Base-by-base conservation (phyloP, 2,797 vertebrate species). In the Myiotriccus ornatus region DNA sequence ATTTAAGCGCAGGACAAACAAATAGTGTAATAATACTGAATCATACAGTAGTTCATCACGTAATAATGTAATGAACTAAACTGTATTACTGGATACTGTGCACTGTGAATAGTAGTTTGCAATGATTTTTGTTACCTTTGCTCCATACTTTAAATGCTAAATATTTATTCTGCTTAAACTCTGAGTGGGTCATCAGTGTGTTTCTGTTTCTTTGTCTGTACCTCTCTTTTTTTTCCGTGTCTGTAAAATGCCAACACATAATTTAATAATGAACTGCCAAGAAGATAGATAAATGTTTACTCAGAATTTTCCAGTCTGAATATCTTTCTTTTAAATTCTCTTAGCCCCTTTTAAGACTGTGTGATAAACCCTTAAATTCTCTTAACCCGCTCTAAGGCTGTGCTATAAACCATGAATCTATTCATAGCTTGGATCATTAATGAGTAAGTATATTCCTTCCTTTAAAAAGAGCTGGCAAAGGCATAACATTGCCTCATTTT, bases 371-470 rank as follows among this genome's bases (percentile, higher is more conserved):
- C 53, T 90, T 78, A 85, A 94, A 84, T 84, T 92, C 64, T 68
- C 65, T 83, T 91, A 87, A 47, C 34, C 23, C 32, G 35, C 76
- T 91, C 55, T 41, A 78, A 92, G 50, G 64, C 56, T 81, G 50
- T 57, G 35, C 47, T 83, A 65, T 74, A 94, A 94, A 91, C 46
- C 53, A 64, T 75, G 50, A 91, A 87, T 89, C 91, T 91, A 92
- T 94, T 95, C 91, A 93, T 81, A 91, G 87, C 57, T 73, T 68
- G 50, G 65, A 93, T 93, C 89, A 94, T 95, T 94, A 95, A 94
- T 92, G 89, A 93, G 76, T 80, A 95, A 94, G 69, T 83, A 75
- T 86, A 93, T 86, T 89, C 50, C 65, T 78, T 74, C 60, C 43
- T 65, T 69, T 68, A 86, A 85, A 93, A 93, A 91, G 87, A 92